A percentile compares a stretch with the other conserved stretches of the same genome.
These are phyloP conservation scores for Lithophane semibrunnea DNA, from an alignment of 2,888 invertebrate species.

Conservation along the genomic window DNA sequence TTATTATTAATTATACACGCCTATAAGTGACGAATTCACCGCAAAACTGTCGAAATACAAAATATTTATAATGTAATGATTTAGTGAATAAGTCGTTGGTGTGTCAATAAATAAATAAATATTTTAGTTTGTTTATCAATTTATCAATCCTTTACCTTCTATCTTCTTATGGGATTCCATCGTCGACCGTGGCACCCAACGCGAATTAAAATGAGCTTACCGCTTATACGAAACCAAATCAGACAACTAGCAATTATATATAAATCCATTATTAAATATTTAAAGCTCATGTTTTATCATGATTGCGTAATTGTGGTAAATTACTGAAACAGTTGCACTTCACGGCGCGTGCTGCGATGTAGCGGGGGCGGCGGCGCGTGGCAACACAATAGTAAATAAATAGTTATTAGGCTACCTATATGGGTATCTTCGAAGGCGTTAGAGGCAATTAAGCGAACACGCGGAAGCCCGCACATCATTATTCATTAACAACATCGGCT, in stretches of 20 bases:
- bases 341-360: slow-evolving; percentile 68
- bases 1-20: too few species aligned
- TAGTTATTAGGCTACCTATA: slow-evolving; percentile 51
- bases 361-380: slow-evolving; percentile 66
- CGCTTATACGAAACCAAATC: background rate
- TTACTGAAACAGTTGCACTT: slow-evolving; percentile 44
- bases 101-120: too few species aligned
- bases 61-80: too few species aligned
- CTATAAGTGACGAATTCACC: too few species aligned
- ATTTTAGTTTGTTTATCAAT: background rate
- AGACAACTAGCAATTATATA: background rate
- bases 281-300: slow-evolving; percentile 29
- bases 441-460: slow-evolving; percentile 80
- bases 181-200: background rate
- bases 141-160: background rate
- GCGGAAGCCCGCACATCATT: slow-evolving; percentile 85
- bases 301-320: slow-evolving; percentile 31
- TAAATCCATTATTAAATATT: slow-evolving; percentile 12
- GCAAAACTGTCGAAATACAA: too few species aligned
- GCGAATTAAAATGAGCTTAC: background rate
- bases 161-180: background rate
- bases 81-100: too few species aligned
- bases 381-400: slow-evolving; percentile 55
- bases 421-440: slow-evolving; percentile 57
- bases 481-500: slow-evolving; percentile 85